Evolutionary conservation across 2,113 vertebrate species (phyloP), one percentile per base, ranked within the genome.

Genomic region (Choloepus hoffmanni): DNA sequence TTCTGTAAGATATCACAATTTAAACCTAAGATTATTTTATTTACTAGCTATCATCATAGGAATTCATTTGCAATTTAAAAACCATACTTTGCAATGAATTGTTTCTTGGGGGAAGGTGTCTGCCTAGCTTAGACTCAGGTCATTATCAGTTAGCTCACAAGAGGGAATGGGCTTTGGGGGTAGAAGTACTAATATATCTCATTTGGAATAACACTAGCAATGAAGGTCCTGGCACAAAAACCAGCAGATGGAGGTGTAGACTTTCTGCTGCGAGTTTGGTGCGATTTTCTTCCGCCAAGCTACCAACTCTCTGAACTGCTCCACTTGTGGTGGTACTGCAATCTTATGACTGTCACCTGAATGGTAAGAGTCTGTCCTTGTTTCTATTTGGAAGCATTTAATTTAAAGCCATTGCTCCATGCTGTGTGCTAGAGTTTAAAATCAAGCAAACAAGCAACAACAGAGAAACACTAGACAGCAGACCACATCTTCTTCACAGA

Each of bases 11-110:
- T 30, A 3, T 91, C 28, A 36, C 12, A 33, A 2, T 63, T 58
- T 89, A 90, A 96, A 83, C 2, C 43, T 83, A 58, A 0, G 67
- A 2, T 84, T 60, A n/a, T 85, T 86, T 33, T 28, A 50, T 86
- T 72, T 84, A 72, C 40, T 18, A 86, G 3, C 10, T 68, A 5
- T 74, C 50, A 76, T 11, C n/a, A 92, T 92, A 3, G 30, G 16
- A 95, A 94, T 85, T 58, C 13, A 43, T 50, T 48, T 18, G 8
- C 2, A 21, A 90, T 53, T 76, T 77, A 68, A 92, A 95, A 87
- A 68, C 2, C 11, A 92, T 36, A 88, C 50, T 85, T 92, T 85
- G 53, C 43, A 9, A 45, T 63, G 18, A 70, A 74, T 53, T 92
- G 9, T 12, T 40, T 86, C 14, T 50, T 63, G 11, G 1, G 30